These are phyloP conservation scores for Phaonia tiefii DNA, from an alignment of 2,888 invertebrate species.

Conservation along the genomic window DNA sequence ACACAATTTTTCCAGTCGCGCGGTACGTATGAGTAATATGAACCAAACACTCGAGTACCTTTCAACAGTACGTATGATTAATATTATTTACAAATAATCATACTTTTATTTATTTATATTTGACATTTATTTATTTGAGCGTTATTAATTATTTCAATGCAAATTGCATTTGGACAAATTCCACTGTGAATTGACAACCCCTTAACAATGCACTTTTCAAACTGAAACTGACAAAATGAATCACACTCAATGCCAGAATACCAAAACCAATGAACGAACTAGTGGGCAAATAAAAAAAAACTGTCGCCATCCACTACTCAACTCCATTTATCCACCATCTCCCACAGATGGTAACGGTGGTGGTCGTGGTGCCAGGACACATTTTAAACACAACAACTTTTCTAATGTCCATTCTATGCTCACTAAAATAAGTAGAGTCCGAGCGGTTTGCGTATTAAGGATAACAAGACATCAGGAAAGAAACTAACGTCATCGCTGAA, in stretches of 20 bases:
- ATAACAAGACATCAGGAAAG: conserved; percentile 54
- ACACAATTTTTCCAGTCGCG: too few species aligned
- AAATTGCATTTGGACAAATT: too few species aligned
- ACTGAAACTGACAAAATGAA: conserved; percentile 55
- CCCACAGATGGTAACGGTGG: neutral
- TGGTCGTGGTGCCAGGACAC: conserved; percentile 2
- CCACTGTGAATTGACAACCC: conserved; percentile 45
- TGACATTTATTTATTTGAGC: conserved; percentile 19
- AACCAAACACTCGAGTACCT: too few species aligned
- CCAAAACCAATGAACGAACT: neutral
- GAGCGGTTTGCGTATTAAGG: conserved; percentile 33
- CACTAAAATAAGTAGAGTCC: conserved; percentile 37
- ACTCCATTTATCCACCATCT: neutral
- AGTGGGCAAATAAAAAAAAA: conserved; percentile 29
- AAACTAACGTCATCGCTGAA: conserved; percentile 66
- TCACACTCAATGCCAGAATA: conserved; percentile 29
- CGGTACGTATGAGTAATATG: too few species aligned
- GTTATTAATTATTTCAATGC: conserved; percentile 1
- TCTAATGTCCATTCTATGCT: neutral
- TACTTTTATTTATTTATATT: conserved; percentile 28
- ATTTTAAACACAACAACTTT: neutral
- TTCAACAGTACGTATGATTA: conserved; percentile 50
- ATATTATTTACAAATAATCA: conserved; percentile 38
- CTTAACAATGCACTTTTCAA: conserved; percentile 62
- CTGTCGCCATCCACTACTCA: conserved; percentile 28